phyloP scores from a whole-genome alignment of 2,888 invertebrate species.

The Dioctria rufipes region DNA sequence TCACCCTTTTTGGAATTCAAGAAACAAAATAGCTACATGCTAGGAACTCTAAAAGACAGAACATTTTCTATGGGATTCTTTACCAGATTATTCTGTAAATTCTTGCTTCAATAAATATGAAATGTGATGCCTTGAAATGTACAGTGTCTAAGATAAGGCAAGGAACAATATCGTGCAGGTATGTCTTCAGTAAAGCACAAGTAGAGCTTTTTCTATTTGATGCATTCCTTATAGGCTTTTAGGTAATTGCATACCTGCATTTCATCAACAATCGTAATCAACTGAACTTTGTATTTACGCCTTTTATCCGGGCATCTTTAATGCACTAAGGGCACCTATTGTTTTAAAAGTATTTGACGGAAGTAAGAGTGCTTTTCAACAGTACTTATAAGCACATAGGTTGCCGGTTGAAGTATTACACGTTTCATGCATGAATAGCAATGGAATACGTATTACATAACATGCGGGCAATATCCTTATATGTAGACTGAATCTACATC shows the following conservation, averaged over 20 bases:
- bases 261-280: not conserved
- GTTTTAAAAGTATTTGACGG: constrained; percentile 20
- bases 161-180: no score
- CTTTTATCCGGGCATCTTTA: constrained; percentile 24
- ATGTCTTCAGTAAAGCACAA: no score
- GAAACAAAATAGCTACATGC: no score
- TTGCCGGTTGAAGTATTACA: constrained; percentile 21
- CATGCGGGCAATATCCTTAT: constrained; percentile 18
- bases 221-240: not conserved
- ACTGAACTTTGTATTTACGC: not conserved
- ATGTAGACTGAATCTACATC: not conserved
- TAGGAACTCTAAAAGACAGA: no score
- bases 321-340: constrained; percentile 20
- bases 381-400: constrained; percentile 32
- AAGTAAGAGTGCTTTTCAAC: constrained; percentile 24
- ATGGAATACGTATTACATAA: not conserved
- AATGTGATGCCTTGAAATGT: no score
- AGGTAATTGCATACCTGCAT: not conserved
- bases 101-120: no score
- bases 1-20: no score
- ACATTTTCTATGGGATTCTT: no score
- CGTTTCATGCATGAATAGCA: constrained; percentile 19
- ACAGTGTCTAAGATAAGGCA: no score
- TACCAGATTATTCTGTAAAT: no score
- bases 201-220: no score